Evolutionary conservation across 2,797 vertebrate genomes (phyloP).

Genomic region (Enteromius viviparus): DNA sequence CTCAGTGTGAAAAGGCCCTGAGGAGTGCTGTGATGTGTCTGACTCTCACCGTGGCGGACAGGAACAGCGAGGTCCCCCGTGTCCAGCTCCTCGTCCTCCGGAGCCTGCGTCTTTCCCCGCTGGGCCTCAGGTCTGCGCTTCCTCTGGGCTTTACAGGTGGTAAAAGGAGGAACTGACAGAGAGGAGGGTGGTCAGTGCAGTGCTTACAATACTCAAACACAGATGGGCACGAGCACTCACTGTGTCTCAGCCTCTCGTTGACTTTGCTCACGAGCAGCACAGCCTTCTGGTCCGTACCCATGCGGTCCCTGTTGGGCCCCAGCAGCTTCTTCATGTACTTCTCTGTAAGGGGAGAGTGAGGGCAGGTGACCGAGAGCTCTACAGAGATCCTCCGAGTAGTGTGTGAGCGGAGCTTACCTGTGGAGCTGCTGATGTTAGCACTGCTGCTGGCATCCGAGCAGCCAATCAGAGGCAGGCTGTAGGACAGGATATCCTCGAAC

Average conservation of each 20-base stretch:
- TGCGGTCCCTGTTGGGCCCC: constrained; percentile 89
- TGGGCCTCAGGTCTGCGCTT: constrained; percentile 86
- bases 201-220: not conserved
- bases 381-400: not conserved
- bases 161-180: constrained; percentile 88
- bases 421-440: constrained; percentile 82
- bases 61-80: constrained; percentile 67
- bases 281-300: constrained; percentile 95
- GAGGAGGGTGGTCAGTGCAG: not conserved
- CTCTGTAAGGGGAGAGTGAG: constrained; percentile 72
- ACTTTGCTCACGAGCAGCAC: constrained; percentile 97
- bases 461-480: constrained; percentile 88
- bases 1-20: too few relatives aligned
- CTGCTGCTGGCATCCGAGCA: constrained; percentile 85
- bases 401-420: constrained; percentile 76
- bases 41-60: constrained; percentile 78
- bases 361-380: not conserved
- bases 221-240: constrained; percentile 72
- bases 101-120: constrained; percentile 28
- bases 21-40: too few relatives aligned
- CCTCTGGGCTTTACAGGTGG: constrained; percentile 91
- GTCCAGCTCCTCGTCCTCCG: constrained; percentile 74
- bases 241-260: constrained; percentile 90
- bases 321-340: constrained; percentile 94
- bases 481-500: constrained; percentile 94